Conservation (phyloP, 2,113 vertebrate species). For the Chloebia gouldiae region DNA sequence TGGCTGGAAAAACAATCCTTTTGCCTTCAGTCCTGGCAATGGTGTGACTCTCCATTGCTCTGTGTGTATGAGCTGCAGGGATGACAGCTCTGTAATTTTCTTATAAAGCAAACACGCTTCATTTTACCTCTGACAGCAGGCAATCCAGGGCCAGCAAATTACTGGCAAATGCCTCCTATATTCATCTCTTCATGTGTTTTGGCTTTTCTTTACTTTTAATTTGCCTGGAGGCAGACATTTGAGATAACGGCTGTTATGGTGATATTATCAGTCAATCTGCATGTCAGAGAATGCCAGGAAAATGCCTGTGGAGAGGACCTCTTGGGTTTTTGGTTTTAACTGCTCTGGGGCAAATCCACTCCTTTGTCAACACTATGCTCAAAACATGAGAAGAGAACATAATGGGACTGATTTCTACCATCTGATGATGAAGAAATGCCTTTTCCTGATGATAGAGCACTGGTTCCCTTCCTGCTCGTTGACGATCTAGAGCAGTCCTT, state of each 20-base stretch:
- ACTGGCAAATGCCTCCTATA: conserved; percentile 76
- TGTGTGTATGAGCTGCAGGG: not conserved
- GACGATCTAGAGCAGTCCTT: not conserved
- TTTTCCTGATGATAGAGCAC: not conserved
- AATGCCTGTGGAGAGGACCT: conserved; percentile 25
- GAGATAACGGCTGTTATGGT: conserved; percentile 51
- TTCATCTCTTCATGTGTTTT: conserved; percentile 74
- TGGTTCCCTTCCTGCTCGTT: not conserved
- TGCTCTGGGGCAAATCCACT: not conserved
- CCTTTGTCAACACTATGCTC: not conserved
- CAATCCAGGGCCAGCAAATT: conserved; percentile 71
- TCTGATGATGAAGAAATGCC: not conserved
- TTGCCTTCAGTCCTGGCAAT: not conserved
- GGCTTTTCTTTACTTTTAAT: conserved; percentile 49
- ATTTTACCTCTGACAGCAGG: conserved; percentile 74
- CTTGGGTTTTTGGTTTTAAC: conserved; percentile 18
- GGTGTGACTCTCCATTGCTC: not conserved
- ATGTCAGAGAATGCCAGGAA: not conserved
- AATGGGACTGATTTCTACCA: not conserved
- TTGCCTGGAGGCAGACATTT: conserved; percentile 44
- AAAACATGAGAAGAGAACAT: not conserved
- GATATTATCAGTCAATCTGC: conserved; percentile 45
- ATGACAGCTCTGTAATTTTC: conserved; percentile 21
- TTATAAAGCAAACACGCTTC: not conserved
- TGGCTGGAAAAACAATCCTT: not conserved